These are phyloP conservation scores for Tyria jacobaeae DNA, from an alignment of 2,888 invertebrate species.

Conservation along the genomic window DNA sequence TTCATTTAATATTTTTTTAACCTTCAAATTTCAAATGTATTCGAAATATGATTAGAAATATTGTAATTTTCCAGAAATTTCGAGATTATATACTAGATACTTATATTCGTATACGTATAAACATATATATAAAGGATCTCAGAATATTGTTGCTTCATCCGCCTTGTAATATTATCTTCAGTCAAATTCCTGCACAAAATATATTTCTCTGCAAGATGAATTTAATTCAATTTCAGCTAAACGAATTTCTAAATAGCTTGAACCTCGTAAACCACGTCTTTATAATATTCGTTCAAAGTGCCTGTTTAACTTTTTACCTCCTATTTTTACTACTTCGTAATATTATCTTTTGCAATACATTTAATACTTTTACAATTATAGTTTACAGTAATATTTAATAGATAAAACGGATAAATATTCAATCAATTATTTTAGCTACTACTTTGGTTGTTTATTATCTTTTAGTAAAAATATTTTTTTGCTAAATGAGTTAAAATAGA, in stretches of 20 bases:
- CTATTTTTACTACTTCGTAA: not conserved
- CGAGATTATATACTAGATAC: no score
- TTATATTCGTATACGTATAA: no score
- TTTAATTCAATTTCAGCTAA: not conserved
- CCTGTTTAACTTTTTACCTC: not conserved
- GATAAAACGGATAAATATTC: not conserved
- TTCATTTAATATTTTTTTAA: no score
- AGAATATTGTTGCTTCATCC: not conserved
- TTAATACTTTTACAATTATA: not conserved
- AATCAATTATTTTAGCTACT: no score
- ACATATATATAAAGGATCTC: not conserved
- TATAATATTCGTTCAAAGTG: not conserved
- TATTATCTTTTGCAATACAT: not conserved
- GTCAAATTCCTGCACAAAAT: not conserved
- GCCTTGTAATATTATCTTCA: not conserved
- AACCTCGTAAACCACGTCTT: not conserved
- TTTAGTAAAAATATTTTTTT: no score
- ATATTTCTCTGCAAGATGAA: not conserved
- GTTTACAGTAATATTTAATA: not conserved
- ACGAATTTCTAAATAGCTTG: not conserved
- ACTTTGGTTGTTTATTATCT: no score
- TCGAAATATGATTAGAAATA: no score
- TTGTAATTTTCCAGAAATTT: no score
- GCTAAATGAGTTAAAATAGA: no score
- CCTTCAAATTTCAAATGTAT: no score